Conservation (phyloP, 2,797 vertebrate genomes). For the Betta splendens region DNA sequence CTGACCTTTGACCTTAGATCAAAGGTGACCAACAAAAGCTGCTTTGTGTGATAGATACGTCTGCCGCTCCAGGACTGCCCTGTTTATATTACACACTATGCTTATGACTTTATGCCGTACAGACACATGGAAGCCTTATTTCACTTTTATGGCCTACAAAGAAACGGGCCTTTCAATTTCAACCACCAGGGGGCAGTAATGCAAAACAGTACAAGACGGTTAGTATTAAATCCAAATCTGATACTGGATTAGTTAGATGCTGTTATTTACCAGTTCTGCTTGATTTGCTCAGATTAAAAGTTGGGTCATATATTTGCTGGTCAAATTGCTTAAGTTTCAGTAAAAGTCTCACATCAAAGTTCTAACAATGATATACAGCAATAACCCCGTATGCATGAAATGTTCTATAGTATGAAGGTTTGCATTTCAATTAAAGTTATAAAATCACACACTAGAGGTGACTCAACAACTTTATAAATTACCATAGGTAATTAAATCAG, state of each 20-base stretch:
- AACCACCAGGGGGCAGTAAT: constrained; percentile 61
- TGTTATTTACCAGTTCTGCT: neutral
- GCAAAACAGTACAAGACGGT: constrained; percentile 13
- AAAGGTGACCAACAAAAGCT: constrained; percentile 27
- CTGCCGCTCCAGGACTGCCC: neutral
- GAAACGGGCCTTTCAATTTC: neutral
- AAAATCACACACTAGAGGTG: neutral
- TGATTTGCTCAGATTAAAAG: neutral
- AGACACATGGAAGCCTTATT: constrained; percentile 3
- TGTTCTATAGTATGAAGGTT: constrained; percentile 15
- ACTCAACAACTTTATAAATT: constrained; percentile 14
- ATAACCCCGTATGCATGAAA: constrained; percentile 32
- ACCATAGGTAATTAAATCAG: constrained; percentile 3
- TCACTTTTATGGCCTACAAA: neutral
- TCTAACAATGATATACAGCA: constrained; percentile 44
- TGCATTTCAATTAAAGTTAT: constrained; percentile 14
- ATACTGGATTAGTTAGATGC: no score
- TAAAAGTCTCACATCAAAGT: constrained; percentile 18
- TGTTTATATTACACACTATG: neutral
- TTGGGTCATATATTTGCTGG: constrained; percentile 1
- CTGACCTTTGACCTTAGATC: constrained; percentile 48
- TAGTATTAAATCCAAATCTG: no score
- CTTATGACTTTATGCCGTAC: neutral
- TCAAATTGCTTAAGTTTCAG: constrained; percentile 5
- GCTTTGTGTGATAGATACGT: neutral